Evolutionary conservation across 2,888 invertebrate species (phyloP).

Genomic region (Spialia ferax): DNA sequence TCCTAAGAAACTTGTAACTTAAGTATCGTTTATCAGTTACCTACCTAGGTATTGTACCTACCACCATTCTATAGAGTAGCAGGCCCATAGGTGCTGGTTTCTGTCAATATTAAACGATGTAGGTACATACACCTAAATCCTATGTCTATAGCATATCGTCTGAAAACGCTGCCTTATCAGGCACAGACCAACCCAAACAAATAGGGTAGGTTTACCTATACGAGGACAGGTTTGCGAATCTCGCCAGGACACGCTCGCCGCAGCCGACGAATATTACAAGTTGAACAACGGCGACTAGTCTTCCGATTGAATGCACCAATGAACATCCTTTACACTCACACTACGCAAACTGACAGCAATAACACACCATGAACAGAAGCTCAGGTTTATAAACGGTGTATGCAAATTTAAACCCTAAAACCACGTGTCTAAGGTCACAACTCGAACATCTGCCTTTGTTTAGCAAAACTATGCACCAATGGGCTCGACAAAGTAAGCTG

Average conservation of each 20-base stretch:
- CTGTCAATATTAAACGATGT: too few species aligned
- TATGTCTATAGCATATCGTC: neutral
- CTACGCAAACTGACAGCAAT: conserved; percentile 40
- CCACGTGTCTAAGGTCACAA: conserved; percentile 12
- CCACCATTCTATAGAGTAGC: too few species aligned
- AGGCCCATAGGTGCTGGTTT: too few species aligned
- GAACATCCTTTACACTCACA: conserved; percentile 40
- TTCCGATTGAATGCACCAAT: conserved; percentile 44
- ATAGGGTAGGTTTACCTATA: too few species aligned
- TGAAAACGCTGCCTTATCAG: neutral
- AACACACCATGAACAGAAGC: conserved; percentile 33
- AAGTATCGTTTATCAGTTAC: too few species aligned
- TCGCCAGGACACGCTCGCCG: conserved; percentile 20
- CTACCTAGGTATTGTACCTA: too few species aligned
- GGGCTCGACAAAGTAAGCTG: conserved; percentile 15
- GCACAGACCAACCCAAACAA: conserved; percentile 18
- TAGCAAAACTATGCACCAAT: conserved; percentile 33
- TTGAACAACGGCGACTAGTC: conserved; percentile 29
- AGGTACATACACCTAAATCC: too few species aligned
- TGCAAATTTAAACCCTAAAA: conserved; percentile 15
- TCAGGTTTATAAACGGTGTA: conserved; percentile 5
- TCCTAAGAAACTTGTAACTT: too few species aligned
- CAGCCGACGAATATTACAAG: conserved; percentile 18
- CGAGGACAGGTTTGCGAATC: conserved; percentile 17
- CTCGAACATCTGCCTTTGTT: neutral